phyloP scores from a whole-genome alignment of 2,113 vertebrate genomes.

The Xenopus laevis region DNA sequence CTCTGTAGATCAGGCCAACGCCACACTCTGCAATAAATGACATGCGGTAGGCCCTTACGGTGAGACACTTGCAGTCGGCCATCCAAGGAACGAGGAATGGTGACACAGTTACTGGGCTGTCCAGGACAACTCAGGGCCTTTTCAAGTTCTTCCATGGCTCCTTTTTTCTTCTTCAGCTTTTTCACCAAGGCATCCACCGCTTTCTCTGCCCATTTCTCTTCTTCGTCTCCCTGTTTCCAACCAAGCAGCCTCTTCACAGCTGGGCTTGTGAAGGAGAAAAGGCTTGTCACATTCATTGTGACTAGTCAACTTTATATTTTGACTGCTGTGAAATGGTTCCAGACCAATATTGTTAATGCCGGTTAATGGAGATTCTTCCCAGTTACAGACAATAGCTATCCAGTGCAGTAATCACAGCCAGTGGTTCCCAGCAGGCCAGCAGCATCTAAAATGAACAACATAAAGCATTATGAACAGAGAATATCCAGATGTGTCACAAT shows the following conservation, averaged over 20 bases:
- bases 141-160: slow-evolving; percentile 97
- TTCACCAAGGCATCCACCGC: slow-evolving; percentile 96
- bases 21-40: slow-evolving; percentile 97
- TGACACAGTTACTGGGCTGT: slow-evolving; percentile 96
- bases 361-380: not conserved
- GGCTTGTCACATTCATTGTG: slow-evolving; percentile 79
- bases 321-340: not conserved
- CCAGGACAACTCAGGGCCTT: slow-evolving; percentile 95
- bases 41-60: slow-evolving; percentile 93
- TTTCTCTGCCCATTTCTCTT: slow-evolving; percentile 98
- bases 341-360: slow-evolving; percentile 4
- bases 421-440: slow-evolving; percentile 17
- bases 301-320: slow-evolving; percentile 12
- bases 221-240: slow-evolving; percentile 98
- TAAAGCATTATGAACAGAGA: not conserved
- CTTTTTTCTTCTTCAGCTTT: slow-evolving; percentile 98
- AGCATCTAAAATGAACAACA: slow-evolving; percentile 18
- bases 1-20: slow-evolving; percentile 98
- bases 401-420: slow-evolving; percentile 1
- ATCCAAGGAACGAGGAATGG: slow-evolving; percentile 92
- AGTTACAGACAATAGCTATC: not conserved
- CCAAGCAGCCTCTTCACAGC: slow-evolving; percentile 95
- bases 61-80: slow-evolving; percentile 95
- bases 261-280: slow-evolving; percentile 98
- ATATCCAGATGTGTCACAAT: slow-evolving; percentile 34